Evolutionary conservation across 2,888 invertebrate species (phyloP).

Genomic region (Oscheius sp.): DNA sequence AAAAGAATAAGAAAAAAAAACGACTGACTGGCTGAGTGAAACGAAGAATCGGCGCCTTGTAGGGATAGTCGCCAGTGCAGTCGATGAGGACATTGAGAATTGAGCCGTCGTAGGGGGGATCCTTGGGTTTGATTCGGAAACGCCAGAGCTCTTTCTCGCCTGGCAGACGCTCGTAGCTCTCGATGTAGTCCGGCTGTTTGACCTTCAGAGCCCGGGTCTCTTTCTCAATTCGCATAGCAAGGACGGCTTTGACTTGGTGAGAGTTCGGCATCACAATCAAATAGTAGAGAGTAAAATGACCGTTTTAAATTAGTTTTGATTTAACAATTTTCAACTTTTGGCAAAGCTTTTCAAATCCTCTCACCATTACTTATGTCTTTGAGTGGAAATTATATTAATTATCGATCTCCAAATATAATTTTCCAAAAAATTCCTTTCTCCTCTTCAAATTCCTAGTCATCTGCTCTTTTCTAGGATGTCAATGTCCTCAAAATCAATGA

Average conservation of each 20-base stretch:
- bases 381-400: no score
- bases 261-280: not conserved
- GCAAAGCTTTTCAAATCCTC: not conserved
- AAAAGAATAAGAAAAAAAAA: not conserved
- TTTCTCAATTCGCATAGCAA: slow-evolving; percentile 7
- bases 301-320: not conserved
- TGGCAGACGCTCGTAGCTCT: not conserved
- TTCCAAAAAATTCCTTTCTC: not conserved
- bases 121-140: not conserved
- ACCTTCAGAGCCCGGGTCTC: not conserved
- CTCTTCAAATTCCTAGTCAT: no score
- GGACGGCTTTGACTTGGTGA: slow-evolving; percentile 5
- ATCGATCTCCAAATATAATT: no score
- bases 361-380: no score
- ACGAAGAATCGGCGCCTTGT: not conserved
- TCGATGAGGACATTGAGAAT: slow-evolving; percentile 4
- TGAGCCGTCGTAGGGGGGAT: not conserved
- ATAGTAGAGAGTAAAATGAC: no score
- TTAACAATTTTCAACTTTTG: not conserved
- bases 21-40: slow-evolving; percentile 9
- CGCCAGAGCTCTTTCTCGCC: slow-evolving; percentile 12
- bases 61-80: slow-evolving; percentile 21
- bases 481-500: slow-evolving; percentile 6
- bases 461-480: slow-evolving; percentile 3
- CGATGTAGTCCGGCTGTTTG: not conserved